Conservation (phyloP, 2,888 invertebrate genomes). For the Cephus runcator region DNA sequence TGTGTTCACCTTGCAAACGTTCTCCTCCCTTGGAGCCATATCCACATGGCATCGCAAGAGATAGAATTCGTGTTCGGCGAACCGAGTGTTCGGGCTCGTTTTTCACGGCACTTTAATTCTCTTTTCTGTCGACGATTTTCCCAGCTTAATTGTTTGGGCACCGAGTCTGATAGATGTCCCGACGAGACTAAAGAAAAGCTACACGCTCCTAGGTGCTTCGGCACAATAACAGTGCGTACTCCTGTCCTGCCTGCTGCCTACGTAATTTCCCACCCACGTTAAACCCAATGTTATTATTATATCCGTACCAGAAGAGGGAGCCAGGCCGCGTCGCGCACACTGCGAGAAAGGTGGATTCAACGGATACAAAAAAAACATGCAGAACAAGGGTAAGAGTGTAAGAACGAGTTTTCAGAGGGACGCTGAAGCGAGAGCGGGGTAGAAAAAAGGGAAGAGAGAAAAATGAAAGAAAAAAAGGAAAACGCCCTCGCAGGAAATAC, state of each 20-base stretch:
- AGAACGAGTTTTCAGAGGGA: background rate
- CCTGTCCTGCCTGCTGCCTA: background rate
- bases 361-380: background rate
- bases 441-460: background rate
- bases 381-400: background rate
- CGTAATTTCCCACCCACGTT: background rate
- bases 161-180: background rate
- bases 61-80: too few relatives aligned
- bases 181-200: too few relatives aligned
- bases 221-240: background rate
- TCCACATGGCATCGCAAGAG: too few relatives aligned
- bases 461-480: background rate
- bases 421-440: background rate
- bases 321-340: background rate
- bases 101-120: too few relatives aligned
- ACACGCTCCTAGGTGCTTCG: background rate
- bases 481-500: background rate
- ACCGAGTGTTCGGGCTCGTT: too few relatives aligned
- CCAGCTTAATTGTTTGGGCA: background rate
- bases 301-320: background rate
- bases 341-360: background rate
- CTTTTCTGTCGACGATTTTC: background rate
- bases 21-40: too few relatives aligned
- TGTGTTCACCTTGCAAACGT: too few relatives aligned
- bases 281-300: background rate